phyloP scores from a whole-genome alignment of 2,797 vertebrate species.

The Typhlichthys subterraneus region DNA sequence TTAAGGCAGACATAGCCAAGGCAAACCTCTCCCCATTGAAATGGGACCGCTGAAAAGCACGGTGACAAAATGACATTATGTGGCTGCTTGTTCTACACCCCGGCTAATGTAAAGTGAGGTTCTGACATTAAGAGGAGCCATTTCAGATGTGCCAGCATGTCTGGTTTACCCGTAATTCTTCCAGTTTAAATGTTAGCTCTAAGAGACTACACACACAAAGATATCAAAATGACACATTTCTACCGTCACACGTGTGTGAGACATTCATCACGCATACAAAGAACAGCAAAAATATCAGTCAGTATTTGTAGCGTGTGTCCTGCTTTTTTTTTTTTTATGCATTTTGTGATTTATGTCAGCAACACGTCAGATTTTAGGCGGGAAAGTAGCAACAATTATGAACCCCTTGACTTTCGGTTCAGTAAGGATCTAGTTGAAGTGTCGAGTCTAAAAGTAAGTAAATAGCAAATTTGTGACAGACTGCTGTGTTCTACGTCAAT shows the following conservation, averaged over 20 bases:
- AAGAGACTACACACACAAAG: background rate
- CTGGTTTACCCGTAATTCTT: slow-evolving; percentile 29
- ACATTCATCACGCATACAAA: background rate
- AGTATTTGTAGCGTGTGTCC: background rate
- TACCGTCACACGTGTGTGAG: no score
- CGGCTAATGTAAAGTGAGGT: slow-evolving; percentile 73
- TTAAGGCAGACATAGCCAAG: slow-evolving; percentile 61
- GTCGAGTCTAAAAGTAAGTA: slow-evolving; percentile 36
- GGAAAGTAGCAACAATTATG: slow-evolving; percentile 11
- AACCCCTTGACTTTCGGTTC: slow-evolving; percentile 15
- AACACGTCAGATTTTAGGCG: background rate
- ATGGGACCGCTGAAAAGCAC: slow-evolving; percentile 55
- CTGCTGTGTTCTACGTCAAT: slow-evolving; percentile 45
- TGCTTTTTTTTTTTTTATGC: background rate
- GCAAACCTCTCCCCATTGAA: slow-evolving; percentile 56
- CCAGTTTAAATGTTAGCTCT: slow-evolving; percentile 57
- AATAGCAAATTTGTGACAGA: slow-evolving; percentile 50
- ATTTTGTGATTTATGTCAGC: slow-evolving; percentile 11
- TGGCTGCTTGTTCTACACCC: slow-evolving; percentile 68
- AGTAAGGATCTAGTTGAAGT: slow-evolving; percentile 12
- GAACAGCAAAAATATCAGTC: background rate
- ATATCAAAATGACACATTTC: no score
- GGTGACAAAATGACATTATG: slow-evolving; percentile 74
- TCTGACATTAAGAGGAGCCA: slow-evolving; percentile 75
- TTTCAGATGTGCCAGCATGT: slow-evolving; percentile 53